phyloP scores from a whole-genome alignment of 2,797 vertebrate species.

The Danionella dracula region DNA sequence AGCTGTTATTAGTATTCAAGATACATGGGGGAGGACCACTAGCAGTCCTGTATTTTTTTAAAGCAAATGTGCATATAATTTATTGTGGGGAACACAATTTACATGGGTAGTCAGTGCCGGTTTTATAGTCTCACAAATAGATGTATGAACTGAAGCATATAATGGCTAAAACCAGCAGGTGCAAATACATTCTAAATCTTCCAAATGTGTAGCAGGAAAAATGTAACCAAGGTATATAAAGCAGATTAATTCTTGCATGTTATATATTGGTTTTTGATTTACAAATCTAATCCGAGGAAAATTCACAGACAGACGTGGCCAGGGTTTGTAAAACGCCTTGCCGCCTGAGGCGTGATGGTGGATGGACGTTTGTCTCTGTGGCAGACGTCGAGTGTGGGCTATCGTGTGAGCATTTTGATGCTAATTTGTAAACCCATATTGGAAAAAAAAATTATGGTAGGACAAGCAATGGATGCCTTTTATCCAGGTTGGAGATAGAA shows the following conservation, averaged over 20 bases:
- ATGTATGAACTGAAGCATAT: constrained; percentile 99
- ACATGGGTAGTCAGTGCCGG: constrained; percentile 99
- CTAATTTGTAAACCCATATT: constrained; percentile 52
- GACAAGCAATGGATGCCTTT: constrained; percentile 53
- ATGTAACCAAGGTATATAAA: constrained; percentile 99
- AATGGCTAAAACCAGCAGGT: constrained; percentile 95
- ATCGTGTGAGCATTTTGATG: constrained; percentile 45
- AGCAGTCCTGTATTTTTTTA: constrained; percentile 92
- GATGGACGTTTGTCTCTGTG: constrained; percentile 3
- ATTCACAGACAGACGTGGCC: constrained; percentile 75
- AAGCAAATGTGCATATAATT: constrained; percentile 99
- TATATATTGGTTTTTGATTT: constrained; percentile 97
- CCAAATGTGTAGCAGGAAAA: constrained; percentile 89
- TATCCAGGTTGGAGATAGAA: constrained; percentile 50
- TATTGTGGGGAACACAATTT: constrained; percentile 99
- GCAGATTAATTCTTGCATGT: constrained; percentile 95
- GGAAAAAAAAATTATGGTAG: constrained; percentile 42
- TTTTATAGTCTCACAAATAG: constrained; percentile 99
- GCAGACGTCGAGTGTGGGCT: constrained; percentile 19
- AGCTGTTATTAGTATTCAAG: constrained; percentile 87
- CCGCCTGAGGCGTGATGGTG: constrained; percentile 25
- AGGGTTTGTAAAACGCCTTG: constrained; percentile 53
- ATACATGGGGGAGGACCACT: constrained; percentile 83
- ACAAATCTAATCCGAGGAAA: constrained; percentile 88
- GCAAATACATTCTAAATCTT: constrained; percentile 98